Evolutionary conservation across 2,888 invertebrate species (phyloP).

Genomic region (Pterostichus niger): DNA sequence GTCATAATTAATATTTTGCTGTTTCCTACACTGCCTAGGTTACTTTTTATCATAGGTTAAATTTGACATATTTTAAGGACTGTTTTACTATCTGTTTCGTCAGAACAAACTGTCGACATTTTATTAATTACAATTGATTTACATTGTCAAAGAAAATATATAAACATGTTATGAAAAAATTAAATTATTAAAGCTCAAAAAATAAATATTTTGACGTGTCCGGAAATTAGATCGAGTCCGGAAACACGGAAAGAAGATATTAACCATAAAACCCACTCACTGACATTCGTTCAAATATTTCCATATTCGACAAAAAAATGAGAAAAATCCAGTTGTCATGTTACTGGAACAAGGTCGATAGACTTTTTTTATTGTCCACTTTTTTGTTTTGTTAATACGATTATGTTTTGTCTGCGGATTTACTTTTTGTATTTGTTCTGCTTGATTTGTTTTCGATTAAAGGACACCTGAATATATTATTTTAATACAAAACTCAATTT

Average conservation of each 20-base stretch:
- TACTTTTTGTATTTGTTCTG: conserved; percentile 40
- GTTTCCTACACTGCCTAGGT: too few relatives aligned
- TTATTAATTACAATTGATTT: too few relatives aligned
- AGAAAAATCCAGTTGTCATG: conserved; percentile 20
- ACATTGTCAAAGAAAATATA: too few relatives aligned
- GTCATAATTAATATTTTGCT: too few relatives aligned
- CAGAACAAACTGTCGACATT: too few relatives aligned
- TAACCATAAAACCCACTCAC: conserved; percentile 12
- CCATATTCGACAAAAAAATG: background rate
- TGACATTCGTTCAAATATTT: conserved; percentile 28
- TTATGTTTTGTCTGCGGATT: conserved; percentile 58
- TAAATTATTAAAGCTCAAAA: background rate
- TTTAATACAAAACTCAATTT: background rate
- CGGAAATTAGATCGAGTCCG: conserved; percentile 20
- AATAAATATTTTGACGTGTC: background rate
- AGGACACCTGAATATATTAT: conserved; percentile 19
- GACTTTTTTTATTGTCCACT: conserved; percentile 33
- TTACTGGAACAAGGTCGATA: conserved; percentile 64
- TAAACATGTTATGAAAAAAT: too few relatives aligned
- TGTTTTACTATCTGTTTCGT: too few relatives aligned
- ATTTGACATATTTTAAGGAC: too few relatives aligned
- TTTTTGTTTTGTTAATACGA: conserved; percentile 44
- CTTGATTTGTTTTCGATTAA: conserved; percentile 47
- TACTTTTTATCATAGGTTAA: too few relatives aligned
- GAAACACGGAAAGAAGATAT: conserved; percentile 24